Base-by-base conservation (phyloP, 2,113 vertebrate genomes). In the Pogonocichla stellata region DNA sequence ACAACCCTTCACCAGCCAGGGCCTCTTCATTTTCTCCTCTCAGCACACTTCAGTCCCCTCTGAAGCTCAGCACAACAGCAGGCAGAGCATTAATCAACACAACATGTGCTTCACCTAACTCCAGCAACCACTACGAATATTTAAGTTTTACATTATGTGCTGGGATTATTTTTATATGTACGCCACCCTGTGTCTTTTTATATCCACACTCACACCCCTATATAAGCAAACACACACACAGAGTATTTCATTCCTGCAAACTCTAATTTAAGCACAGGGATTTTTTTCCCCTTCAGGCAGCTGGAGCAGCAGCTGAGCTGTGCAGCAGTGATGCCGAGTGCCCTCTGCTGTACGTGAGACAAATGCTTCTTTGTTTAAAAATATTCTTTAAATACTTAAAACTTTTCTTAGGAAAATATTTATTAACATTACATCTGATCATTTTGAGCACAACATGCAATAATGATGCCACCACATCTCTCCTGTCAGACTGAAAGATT, bases 261-360 rank as follows among this genome's bases (percentile, higher is more conserved):
- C 75, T 6, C 79, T 29, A 58, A 93, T 77, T 71, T 53, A 84
- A 95, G 64, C 64, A n/a, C 29, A 18, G 38, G 48, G 62, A 73
- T 78, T 66, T 74, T 38, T 50, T 69, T 25, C 5, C 54, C 74
- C 36, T 53, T 58, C 14, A 6, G 57, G 78, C 80, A 88, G 92
- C 51, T 54, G 3, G 38, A 92, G 81, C 70, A 65, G 65, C 64
- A 66, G 64, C 80, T 6, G 16, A 67, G 87, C 29, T 51, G 85
- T 8, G 42, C 34, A 47, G 70, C 62, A 73, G 92, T 9, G 45
- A 93, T 45, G 78, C 50, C 45, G 90, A 86, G 73, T 82, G 97
- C 98, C 98, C 98, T 98, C 98, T 98, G 97, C 97, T 97, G 98
- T 73, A 86, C 19, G 12, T 3, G 51, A 72, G 42, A 57, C 72